Percentiles rank a stretch among this genome's conserved stretches.
Conservation (phyloP, 2,113 vertebrate genomes). For the Vireo altiloquus region DNA sequence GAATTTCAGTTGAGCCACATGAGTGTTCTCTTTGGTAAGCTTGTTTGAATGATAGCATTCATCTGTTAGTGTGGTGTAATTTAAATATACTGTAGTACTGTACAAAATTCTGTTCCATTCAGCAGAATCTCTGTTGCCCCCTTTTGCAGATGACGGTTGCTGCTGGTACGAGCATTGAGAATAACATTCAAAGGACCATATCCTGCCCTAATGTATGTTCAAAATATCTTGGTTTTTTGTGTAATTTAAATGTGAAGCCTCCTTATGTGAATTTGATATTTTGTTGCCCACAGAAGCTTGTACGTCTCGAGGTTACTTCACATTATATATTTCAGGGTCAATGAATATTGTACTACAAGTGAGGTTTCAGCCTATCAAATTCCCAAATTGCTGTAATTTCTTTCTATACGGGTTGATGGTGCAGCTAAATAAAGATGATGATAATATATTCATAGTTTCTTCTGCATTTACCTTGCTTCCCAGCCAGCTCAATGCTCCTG, state of each 20-base stretch:
- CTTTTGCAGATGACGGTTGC: conserved; percentile 76
- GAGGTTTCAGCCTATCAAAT: not conserved
- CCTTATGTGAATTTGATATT: conserved; percentile 45
- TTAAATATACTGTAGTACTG: conserved; percentile 6
- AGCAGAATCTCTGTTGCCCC: conserved; percentile 66
- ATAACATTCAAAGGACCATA: conserved; percentile 76
- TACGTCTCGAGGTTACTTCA: not conserved
- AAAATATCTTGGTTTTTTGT: conserved; percentile 56
- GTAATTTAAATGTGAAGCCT: conserved; percentile 28
- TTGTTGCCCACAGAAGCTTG: conserved; percentile 1
- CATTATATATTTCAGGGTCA: not conserved
- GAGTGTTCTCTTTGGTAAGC: not conserved
- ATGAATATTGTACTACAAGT: conserved; percentile 68
- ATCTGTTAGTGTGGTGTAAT: not conserved
- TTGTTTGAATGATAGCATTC: not conserved
- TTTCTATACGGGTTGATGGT: not conserved
- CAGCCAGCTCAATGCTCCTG: not conserved
- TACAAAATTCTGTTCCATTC: conserved; percentile 52
- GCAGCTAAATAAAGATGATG: not conserved
- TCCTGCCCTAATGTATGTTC: conserved; percentile 76
- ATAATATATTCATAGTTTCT: not conserved
- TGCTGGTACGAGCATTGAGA: conserved; percentile 74
- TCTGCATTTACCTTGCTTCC: conserved; percentile 7
- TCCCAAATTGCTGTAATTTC: not conserved
- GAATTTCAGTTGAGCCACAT: conserved; percentile 25